Conservation (phyloP, 1,140 invertebrate species). For the Pseudomyrmex concolor region DNA sequence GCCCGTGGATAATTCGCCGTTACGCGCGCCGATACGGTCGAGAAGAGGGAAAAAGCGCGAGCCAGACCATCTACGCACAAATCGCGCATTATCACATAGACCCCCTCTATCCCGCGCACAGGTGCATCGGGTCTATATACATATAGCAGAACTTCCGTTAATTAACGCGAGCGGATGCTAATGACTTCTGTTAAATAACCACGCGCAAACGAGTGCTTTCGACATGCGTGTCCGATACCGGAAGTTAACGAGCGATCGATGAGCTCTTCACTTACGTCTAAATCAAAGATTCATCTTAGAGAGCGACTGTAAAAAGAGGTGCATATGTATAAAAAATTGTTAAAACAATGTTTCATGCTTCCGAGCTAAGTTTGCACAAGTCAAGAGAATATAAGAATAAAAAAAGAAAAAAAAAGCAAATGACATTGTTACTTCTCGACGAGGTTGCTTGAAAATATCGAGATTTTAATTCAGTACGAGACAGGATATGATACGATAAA, state of each 20-base stretch:
- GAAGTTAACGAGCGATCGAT: slow-evolving; percentile 23
- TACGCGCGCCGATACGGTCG: slow-evolving; percentile 66
- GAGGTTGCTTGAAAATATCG: neutral
- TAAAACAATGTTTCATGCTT: no score
- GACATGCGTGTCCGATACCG: slow-evolving; percentile 49
- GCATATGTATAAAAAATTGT: neutral
- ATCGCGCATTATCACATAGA: slow-evolving; percentile 69
- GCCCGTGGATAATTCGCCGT: slow-evolving; percentile 80
- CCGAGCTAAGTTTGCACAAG: no score
- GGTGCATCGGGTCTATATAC: slow-evolving; percentile 63
- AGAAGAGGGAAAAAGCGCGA: slow-evolving; percentile 67
- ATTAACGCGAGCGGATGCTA: slow-evolving; percentile 73
- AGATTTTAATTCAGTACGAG: neutral
- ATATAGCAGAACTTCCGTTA: slow-evolving; percentile 72
- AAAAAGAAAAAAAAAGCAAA: neutral
- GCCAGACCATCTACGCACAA: slow-evolving; percentile 55
- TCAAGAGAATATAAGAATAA: no score
- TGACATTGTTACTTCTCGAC: neutral
- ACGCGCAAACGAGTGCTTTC: slow-evolving; percentile 67
- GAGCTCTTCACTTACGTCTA: neutral
- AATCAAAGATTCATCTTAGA: neutral
- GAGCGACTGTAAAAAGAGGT: neutral
- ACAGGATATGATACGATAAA: neutral
- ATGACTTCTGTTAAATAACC: slow-evolving; percentile 73
- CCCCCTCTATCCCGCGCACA: slow-evolving; percentile 21